Evolutionary conservation across 2,888 invertebrate genomes (phyloP).

Genomic region (Drosophila trichaetosa): DNA sequence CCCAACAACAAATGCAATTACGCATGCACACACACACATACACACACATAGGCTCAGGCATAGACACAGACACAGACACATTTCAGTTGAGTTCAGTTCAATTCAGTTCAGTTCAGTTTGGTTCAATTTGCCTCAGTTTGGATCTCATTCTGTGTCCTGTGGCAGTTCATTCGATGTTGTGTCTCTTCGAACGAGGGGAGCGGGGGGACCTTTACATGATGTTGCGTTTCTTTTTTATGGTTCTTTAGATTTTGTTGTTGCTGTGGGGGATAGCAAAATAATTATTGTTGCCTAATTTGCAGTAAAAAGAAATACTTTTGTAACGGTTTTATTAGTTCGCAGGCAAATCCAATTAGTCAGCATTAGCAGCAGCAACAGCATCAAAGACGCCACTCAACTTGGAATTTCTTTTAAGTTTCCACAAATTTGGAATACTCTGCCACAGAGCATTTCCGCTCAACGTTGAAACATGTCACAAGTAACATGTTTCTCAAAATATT

Average conservation of each 20-base stretch:
- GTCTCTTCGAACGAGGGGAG: not conserved
- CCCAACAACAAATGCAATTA: conserved; percentile 48
- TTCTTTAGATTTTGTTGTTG: conserved; percentile 43
- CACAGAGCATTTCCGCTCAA: not conserved
- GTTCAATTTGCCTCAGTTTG: conserved; percentile 2
- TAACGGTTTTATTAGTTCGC: conserved; percentile 75
- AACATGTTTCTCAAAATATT: not conserved
- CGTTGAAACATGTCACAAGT: not conserved
- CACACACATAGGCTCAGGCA: not conserved
- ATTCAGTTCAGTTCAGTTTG: not conserved
- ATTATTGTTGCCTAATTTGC: conserved; percentile 79
- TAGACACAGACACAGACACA: not conserved
- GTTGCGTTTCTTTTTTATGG: conserved; percentile 51
- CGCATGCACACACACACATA: conserved; percentile 7
- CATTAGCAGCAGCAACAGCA: conserved; percentile 57
- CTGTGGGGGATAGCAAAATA: conserved; percentile 55
- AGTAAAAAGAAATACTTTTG: conserved; percentile 74
- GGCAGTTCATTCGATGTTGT: conserved; percentile 34
- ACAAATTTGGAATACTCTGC: conserved; percentile 10
- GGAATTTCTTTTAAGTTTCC: conserved; percentile 41
- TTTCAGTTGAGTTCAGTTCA: conserved; percentile 3
- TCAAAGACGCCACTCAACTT: conserved; percentile 57
- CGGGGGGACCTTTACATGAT: conserved; percentile 16
- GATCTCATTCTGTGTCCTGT: conserved; percentile 20
- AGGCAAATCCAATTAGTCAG: conserved; percentile 76